These are phyloP conservation scores for Apodemia zela DNA, from an alignment of 2,888 invertebrate genomes.

Conservation along the genomic window DNA sequence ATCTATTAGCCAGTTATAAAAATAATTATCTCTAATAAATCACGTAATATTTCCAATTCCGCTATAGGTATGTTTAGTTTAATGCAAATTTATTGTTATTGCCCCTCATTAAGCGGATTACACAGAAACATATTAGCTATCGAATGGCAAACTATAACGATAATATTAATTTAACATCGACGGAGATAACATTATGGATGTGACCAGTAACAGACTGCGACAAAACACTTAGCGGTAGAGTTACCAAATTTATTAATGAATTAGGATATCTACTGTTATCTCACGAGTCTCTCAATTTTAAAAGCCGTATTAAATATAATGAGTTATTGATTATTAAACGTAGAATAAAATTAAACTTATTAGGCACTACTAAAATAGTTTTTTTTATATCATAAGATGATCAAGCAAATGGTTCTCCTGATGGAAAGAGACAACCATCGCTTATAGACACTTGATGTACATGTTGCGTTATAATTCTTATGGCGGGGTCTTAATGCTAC, in stretches of 20 bases:
- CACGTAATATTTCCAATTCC: conserved; percentile 5
- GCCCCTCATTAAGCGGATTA: conserved; percentile 39
- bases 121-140: conserved; percentile 44
- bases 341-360: too few relatives aligned
- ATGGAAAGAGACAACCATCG: too few relatives aligned
- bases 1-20: not conserved
- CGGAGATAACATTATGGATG: conserved; percentile 55
- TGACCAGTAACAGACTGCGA: conserved; percentile 46
- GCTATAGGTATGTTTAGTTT: conserved; percentile 12
- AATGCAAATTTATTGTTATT: conserved; percentile 22
- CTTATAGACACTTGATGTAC: too few relatives aligned
- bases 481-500: too few relatives aligned
- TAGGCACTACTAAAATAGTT: too few relatives aligned
- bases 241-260: not conserved
- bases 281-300: not conserved
- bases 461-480: too few relatives aligned
- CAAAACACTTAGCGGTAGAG: conserved; percentile 27
- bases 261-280: not conserved
- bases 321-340: too few relatives aligned
- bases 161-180: conserved; percentile 51
- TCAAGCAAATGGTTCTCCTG: too few relatives aligned
- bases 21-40: not conserved
- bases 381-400: too few relatives aligned
- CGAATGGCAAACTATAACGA: conserved; percentile 47
- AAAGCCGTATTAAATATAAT: too few relatives aligned